Base-by-base conservation (phyloP, 2,888 invertebrate genomes). In the Muscina levida region DNA sequence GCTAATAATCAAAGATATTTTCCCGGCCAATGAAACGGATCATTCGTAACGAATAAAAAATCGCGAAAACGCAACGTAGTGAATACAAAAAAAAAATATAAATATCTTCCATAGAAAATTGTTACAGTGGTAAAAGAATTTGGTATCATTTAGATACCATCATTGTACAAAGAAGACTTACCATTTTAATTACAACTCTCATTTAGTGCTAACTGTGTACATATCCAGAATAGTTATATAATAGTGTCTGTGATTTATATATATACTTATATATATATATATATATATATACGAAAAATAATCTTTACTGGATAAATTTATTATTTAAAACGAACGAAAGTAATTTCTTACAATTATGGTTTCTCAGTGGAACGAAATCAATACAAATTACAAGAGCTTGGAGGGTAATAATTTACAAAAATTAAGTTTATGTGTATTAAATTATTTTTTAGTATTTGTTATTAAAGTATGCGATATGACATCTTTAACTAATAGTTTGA, bases 321-420 rank as follows among this genome's bases (percentile, higher is more conserved):
- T 48, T 51, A 51, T 39, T 17, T 31, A 17, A 76, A 65, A 48
- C 8, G 4, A 31, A 31, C 31, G 8, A 59, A 67, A 48, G 46
- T 31, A 17, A 62, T 48, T 15, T 19, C 46, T 59, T n/a, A 62
- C 48, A 78, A 82, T 73, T 67, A 88, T 88, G 88, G 87, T 85
- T 71, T 83, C 87, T 79, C 86, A 88, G 85, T 88, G 88, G 88
- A 88, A 86, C 77, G 62, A 82, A 82, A 89, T 88, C 77, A 88
- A 88, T 83, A 82, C 74, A 72, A 89, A 86, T 83, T 88, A 88
- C 83, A 88, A 88, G 76, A 87, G 88, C 82, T 79, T 88, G 84
- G 88, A 88, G 83, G 88, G 88, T 88, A 84, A 84, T 79, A 80
- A 77, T 74, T n/a, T n/a, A n/a, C n/a, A n/a, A n/a, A n/a, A n/a